A percentile compares a stretch with the other conserved stretches of the same genome.
Conservation (phyloP, 2,888 invertebrate species). For the Gortyna flavago region DNA sequence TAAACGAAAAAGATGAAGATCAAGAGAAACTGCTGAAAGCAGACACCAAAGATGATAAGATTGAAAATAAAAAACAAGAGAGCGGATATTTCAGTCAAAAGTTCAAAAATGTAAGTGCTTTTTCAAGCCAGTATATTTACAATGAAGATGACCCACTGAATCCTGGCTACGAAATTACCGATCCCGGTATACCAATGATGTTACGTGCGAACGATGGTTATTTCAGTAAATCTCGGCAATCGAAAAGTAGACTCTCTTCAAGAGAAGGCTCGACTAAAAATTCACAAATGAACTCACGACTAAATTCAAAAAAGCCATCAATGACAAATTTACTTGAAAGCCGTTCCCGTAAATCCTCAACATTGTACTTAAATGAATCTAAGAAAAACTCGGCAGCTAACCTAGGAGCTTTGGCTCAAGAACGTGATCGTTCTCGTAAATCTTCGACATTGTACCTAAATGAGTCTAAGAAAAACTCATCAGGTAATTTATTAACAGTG, state of each 20-base stretch:
- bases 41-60: conserved; percentile 61
- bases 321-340: conserved; percentile 86
- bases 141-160: conserved; percentile 91
- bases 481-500: conserved; percentile 81
- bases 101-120: conserved; percentile 84
- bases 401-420: conserved; percentile 79
- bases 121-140: conserved; percentile 92
- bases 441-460: conserved; percentile 87
- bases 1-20: conserved; percentile 71
- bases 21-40: conserved; percentile 76
- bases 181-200: conserved; percentile 93
- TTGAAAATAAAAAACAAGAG: conserved; percentile 75
- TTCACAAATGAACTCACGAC: conserved; percentile 86
- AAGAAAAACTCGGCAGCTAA: conserved; percentile 86
- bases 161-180: conserved; percentile 91
- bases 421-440: conserved; percentile 84
- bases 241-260: conserved; percentile 83
- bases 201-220: conserved; percentile 91
- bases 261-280: conserved; percentile 83
- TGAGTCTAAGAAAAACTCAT: conserved; percentile 88
- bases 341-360: conserved; percentile 86
- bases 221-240: conserved; percentile 89
- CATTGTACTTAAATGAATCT: conserved; percentile 87
- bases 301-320: conserved; percentile 86
- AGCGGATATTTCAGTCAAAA: conserved; percentile 85